phyloP scores from a whole-genome alignment of 2,888 invertebrate species.

The Chironomus riparius region DNA sequence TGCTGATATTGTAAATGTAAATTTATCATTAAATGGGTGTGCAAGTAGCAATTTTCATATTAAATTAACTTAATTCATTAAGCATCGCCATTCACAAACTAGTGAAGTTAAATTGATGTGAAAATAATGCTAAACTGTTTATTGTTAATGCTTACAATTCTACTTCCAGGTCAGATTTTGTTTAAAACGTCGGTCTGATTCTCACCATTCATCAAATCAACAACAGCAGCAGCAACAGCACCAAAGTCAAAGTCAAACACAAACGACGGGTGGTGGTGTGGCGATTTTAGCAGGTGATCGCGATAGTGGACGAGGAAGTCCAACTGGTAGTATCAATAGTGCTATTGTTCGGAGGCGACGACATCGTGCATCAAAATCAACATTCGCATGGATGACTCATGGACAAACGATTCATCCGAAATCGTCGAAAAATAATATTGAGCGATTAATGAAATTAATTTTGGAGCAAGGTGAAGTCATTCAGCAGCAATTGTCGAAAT shows the following conservation, averaged over 20 bases:
- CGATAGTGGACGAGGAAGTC: constrained; percentile 42
- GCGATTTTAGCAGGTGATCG: constrained; percentile 32
- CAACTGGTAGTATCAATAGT: constrained; percentile 39
- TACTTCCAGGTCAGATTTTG: constrained; percentile 36
- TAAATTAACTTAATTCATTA: background rate
- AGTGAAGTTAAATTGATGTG: background rate
- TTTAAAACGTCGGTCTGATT: constrained; percentile 34
- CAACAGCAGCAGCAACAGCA: background rate
- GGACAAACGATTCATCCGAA: constrained; percentile 39
- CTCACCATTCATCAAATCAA: constrained; percentile 25
- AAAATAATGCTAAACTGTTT: background rate
- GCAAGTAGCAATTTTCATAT: background rate
- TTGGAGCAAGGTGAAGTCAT: constrained; percentile 52
- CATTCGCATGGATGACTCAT: constrained; percentile 34
- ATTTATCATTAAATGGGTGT: background rate
- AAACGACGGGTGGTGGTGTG: background rate
- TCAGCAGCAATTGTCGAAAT: constrained; percentile 41
- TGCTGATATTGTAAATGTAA: background rate
- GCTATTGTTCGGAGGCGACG: constrained; percentile 38
- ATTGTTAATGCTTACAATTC: background rate
- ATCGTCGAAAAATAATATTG: constrained; percentile 40
- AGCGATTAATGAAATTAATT: constrained; percentile 47
- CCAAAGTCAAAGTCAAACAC: constrained; percentile 28
- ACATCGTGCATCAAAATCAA: constrained; percentile 33
- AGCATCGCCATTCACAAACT: background rate